These are phyloP conservation scores for Notarius lentiginosus DNA, from an alignment of 2,113 vertebrate species.

Conservation along the genomic window DNA sequence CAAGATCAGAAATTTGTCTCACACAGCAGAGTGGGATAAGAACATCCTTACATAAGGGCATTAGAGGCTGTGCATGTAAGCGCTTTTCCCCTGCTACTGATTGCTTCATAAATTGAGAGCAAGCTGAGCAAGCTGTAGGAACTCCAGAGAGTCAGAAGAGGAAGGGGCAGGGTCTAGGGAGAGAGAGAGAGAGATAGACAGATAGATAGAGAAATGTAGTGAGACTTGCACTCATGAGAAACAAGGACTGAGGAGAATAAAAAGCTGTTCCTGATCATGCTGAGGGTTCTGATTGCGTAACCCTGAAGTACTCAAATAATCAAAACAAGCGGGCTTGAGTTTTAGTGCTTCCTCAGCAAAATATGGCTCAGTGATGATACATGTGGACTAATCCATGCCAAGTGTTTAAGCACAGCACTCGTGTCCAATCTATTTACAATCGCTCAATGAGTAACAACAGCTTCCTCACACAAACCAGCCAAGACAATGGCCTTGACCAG, in stretches of 20 bases:
- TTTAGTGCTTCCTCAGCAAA: conserved; percentile 52
- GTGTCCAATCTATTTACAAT: conserved; percentile 4
- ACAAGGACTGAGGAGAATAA: neutral
- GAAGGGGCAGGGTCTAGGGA: neutral
- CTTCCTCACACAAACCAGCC: neutral
- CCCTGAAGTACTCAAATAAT: conserved; percentile 59
- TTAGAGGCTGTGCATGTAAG: conserved; percentile 2
- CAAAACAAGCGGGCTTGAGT: conserved; percentile 53
- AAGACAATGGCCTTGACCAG: conserved; percentile 19
- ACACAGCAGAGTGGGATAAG: neutral
- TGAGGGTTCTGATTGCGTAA: conserved; percentile 64
- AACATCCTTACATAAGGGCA: neutral
- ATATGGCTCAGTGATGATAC: conserved; percentile 26
- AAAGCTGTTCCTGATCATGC: conserved; percentile 58
- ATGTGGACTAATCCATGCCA: neutral
- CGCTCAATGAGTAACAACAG: neutral
- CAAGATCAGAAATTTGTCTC: conserved; percentile 5
- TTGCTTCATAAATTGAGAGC: conserved; percentile 30
- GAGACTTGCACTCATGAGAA: neutral
- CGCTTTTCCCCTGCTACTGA: conserved; percentile 14
- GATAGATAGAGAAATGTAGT: neutral
- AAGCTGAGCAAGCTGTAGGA: conserved; percentile 14
- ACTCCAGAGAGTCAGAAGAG: neutral
- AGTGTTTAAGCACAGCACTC: neutral
- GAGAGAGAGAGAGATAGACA: conserved; percentile 1